A percentile compares a stretch with the other conserved stretches of the same genome.
Conservation (phyloP, 2,888 invertebrate species). For the Hydraecia micacea region DNA sequence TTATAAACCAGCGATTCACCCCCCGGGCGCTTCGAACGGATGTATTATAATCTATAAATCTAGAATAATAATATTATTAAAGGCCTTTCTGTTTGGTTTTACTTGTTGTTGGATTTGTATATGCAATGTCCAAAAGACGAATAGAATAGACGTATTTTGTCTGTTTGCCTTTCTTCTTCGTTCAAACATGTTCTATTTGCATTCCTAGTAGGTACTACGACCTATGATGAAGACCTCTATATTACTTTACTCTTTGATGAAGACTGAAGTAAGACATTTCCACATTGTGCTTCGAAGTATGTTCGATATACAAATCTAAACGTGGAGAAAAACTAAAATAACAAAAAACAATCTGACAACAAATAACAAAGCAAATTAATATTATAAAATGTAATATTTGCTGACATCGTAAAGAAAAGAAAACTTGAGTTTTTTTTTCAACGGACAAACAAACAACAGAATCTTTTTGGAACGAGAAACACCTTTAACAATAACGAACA, state of each 20-base stretch:
- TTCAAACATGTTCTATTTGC: no score
- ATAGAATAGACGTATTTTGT: background rate
- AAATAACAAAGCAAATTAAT: background rate
- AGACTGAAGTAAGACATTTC: background rate
- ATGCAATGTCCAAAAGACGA: background rate
- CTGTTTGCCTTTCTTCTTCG: background rate
- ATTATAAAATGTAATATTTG: no score
- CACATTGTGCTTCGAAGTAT: background rate
- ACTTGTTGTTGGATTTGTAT: background rate
- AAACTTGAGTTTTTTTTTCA: no score
- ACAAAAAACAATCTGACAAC: background rate
- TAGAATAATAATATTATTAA: no score
- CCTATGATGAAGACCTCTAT: no score
- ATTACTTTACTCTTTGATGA: no score
- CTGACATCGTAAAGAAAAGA: no score
- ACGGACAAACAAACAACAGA: no score
- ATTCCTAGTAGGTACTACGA: background rate
- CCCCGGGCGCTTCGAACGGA: background rate
- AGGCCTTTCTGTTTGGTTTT: background rate
- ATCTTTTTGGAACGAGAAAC: no score
- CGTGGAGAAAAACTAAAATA: background rate
- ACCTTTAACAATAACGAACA: no score
- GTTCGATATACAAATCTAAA: background rate
- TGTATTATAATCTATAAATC: background rate
- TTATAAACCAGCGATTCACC: background rate